Conservation (phyloP, 23 tunicate genomes). For the Oikopleura albicans region DNA sequence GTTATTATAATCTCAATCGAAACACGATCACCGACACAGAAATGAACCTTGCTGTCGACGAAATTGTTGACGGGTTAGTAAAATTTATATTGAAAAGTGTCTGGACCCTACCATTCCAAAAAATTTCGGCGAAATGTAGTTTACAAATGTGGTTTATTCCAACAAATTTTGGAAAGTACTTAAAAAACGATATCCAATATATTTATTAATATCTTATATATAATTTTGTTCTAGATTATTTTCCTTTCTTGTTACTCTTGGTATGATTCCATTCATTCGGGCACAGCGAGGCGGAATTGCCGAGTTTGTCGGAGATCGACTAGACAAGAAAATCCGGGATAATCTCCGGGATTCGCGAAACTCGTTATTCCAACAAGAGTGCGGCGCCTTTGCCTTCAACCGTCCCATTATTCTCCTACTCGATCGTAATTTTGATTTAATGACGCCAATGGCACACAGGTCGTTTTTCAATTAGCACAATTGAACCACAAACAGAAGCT, state of each 20-base stretch:
- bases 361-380: constrained; percentile 46
- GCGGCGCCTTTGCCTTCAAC: constrained; percentile 30
- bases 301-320: constrained; percentile 73
- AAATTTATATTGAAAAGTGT: not conserved
- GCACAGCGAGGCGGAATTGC: constrained; percentile 68
- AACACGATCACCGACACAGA: constrained; percentile 55
- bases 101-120: too few species aligned
- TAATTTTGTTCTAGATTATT: constrained; percentile 24
- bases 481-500: constrained; percentile 60
- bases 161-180: too few species aligned
- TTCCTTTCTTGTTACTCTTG: constrained; percentile 72
- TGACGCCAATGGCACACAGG: constrained; percentile 81
- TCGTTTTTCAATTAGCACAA: too few species aligned
- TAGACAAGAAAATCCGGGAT: constrained; percentile 54
- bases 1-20: constrained; percentile 52
- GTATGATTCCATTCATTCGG: constrained; percentile 58
- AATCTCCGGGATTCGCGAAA: constrained; percentile 72
- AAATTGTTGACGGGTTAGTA: constrained; percentile 31
- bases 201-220: too few species aligned
- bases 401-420: constrained; percentile 52
- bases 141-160: too few species aligned
- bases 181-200: too few species aligned
- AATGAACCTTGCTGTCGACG: constrained; percentile 39
- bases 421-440: constrained; percentile 67
- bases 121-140: too few species aligned